Evolutionary conservation across 2,888 invertebrate genomes (phyloP).

Genomic region (Panopea generosa): DNA sequence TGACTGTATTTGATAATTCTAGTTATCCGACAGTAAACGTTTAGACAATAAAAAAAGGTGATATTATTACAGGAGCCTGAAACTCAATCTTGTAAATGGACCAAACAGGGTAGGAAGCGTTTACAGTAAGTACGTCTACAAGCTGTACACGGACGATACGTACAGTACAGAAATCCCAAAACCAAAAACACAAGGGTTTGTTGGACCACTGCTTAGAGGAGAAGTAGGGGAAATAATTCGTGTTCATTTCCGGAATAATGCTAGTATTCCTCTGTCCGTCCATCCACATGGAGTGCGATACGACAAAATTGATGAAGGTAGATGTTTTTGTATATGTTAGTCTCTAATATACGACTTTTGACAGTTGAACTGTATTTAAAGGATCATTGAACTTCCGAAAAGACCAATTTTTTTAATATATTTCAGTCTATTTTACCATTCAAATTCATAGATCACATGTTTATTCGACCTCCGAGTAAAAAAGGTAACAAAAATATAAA

Average conservation of each 20-base stretch:
- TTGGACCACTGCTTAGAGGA: slow-evolving; percentile 62
- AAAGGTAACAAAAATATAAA: too few species aligned
- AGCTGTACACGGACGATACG: slow-evolving; percentile 65
- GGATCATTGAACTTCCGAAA: too few species aligned
- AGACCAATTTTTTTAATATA: too few species aligned
- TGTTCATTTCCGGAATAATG: slow-evolving; percentile 60
- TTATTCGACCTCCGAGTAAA: too few species aligned
- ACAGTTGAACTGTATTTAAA: too few species aligned
- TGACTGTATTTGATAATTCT: too few species aligned
- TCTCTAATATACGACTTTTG: background rate
- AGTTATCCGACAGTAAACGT: too few species aligned
- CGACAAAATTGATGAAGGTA: slow-evolving; percentile 64
- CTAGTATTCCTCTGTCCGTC: slow-evolving; percentile 40
- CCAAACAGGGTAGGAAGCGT: slow-evolving; percentile 56
- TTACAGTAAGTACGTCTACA: slow-evolving; percentile 63
- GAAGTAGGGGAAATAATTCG: slow-evolving; percentile 65
- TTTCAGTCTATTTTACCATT: too few species aligned
- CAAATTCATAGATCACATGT: too few species aligned
- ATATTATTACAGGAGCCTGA: too few species aligned
- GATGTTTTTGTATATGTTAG: background rate
- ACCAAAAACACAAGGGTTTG: slow-evolving; percentile 49
- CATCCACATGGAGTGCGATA: slow-evolving; percentile 68
- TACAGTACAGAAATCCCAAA: slow-evolving; percentile 53
- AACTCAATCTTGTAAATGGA: too few species aligned
- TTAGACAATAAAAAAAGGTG: too few species aligned